phyloP scores from a whole-genome alignment of 2,797 vertebrate species.

The Lepus townsendii region DNA sequence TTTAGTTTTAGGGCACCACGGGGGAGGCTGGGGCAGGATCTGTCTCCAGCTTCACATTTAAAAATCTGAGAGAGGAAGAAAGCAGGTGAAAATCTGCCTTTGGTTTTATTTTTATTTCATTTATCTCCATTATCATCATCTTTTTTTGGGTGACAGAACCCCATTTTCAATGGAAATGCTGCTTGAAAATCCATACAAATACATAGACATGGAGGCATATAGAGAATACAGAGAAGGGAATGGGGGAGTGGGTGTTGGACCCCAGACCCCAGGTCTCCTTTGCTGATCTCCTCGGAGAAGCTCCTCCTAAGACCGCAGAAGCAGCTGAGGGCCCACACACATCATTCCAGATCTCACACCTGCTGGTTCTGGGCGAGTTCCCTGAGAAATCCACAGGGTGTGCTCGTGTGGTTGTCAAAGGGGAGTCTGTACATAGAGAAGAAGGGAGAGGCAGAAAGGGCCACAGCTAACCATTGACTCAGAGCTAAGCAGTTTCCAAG shows the following conservation, averaged over 20 bases:
- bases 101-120: neutral
- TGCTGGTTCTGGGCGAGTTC: neutral
- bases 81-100: neutral
- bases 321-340: neutral
- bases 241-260: fast-evolving
- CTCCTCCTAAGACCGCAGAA: neutral
- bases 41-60: neutral
- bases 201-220: neutral
- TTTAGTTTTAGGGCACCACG: neutral
- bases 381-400: neutral
- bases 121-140: neutral
- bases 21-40: neutral
- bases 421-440: neutral
- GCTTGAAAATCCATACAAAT: neutral
- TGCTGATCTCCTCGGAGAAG: neutral
- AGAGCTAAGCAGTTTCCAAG: neutral
- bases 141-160: neutral
- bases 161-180: conserved; percentile 16
- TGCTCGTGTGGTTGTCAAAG: neutral
- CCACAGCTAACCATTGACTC: neutral
- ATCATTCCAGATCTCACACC: neutral
- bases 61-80: neutral
- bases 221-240: neutral
- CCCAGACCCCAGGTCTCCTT: fast-evolving
- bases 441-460: neutral